Evolutionary conservation across 2,113 vertebrate species (phyloP), one percentile per base, ranked within the genome.

Genomic region (Collichthys lucidus): DNA sequence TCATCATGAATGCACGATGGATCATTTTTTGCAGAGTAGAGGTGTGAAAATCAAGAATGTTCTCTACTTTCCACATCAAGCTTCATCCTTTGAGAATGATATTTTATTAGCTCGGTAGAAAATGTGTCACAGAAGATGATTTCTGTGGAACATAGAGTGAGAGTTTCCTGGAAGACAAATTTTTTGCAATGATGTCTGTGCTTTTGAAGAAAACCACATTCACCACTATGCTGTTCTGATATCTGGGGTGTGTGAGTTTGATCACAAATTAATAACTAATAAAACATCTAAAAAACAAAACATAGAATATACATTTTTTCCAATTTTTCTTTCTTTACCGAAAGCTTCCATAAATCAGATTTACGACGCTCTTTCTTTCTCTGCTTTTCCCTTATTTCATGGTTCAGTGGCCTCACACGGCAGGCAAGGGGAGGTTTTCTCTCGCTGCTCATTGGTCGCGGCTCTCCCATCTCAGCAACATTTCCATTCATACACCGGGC

Each of bases 401-500:
- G 94, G 91, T 94, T 94, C 91, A 94, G 82, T 92, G 89, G 92
- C 90, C 93, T 91, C 92, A 88, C 89, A 67, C 84, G 11, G 87
- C 89, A 89, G 85, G 80, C 85, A 40, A 87, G 88, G 91, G 93
- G 92, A 92, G 93, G 90, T 86, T 92, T 93, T 92, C 91, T 87
- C 94, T 94, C 64, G 80, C 84, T 83, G 82, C 93, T 93, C 91
- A 95, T 95, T 95, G 95, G 95, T 89, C 91, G 88, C 83, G 35
- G 55, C 79, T 83, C 42, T 76, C 74, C 80, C 86, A 83, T 93
- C 92, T 81, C 83, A 79, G 81, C 65, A 86, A 71, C 92, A 83
- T 90, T 91, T 89, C 92, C 94, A 95, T 95, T 94, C 94, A 95
- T 90, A 86, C 93, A 90, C 80, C 74, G 83, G 66, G 74, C 82